Conservation (phyloP, 2,113 vertebrate genomes). For the Narcine bancroftii region DNA sequence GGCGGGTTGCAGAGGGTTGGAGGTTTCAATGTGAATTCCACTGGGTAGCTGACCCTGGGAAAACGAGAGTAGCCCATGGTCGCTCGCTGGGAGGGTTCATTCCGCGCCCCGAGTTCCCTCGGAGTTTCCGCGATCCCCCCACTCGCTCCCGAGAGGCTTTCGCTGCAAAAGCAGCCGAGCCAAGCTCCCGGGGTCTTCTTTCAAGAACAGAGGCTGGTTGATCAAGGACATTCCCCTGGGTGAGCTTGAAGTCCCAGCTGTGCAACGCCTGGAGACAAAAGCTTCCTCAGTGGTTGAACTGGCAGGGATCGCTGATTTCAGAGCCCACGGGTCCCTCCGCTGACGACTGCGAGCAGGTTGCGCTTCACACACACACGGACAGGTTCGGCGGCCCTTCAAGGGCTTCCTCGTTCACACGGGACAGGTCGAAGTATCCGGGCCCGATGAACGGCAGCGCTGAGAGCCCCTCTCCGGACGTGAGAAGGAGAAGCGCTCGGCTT, state of each 20-base stretch:
- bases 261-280: slow-evolving; percentile 30
- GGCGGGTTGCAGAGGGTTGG: background rate
- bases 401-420: background rate
- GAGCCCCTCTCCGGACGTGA: background rate
- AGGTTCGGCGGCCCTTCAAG: slow-evolving; percentile 19
- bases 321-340: background rate
- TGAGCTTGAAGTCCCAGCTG: slow-evolving; percentile 41
- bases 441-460: background rate
- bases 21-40: background rate
- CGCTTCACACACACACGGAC: background rate
- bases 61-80: background rate
- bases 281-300: slow-evolving; percentile 37
- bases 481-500: background rate
- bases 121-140: slow-evolving; percentile 43
- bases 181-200: slow-evolving; percentile 40
- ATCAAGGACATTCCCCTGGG: slow-evolving; percentile 40
- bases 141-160: slow-evolving; percentile 49
- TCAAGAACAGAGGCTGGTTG: slow-evolving; percentile 40
- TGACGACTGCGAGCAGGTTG: background rate
- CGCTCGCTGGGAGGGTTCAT: background rate
- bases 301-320: slow-evolving; percentile 38
- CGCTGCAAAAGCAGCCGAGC: slow-evolving; percentile 44
- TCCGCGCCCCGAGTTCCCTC: slow-evolving; percentile 41
- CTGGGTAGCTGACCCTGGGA: background rate
- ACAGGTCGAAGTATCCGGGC: background rate